A percentile compares a stretch with the other conserved stretches of the same genome.
phyloP scores from a whole-genome alignment of 2,888 invertebrate species.

The Myopa testacea region DNA sequence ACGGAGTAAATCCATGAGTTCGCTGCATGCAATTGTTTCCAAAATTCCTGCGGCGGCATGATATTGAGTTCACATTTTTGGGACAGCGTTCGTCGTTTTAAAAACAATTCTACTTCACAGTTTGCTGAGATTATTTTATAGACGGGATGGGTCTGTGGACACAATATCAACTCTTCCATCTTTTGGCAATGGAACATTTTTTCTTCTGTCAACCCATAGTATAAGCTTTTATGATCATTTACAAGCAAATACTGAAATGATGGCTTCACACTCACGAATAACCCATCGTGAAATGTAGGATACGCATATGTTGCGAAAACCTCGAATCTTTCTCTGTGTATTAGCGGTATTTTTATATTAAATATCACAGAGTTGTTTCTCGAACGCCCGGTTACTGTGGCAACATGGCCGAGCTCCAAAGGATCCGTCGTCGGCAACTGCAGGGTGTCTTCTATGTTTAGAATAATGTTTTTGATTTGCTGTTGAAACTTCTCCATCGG shows the following conservation, averaged over 20 bases:
- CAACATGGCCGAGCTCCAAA: background rate
- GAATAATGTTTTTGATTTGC: too few species aligned
- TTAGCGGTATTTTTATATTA: slow-evolving; percentile 17
- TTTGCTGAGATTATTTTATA: background rate
- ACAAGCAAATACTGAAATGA: too few species aligned
- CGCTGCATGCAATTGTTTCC: background rate
- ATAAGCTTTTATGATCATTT: too few species aligned
- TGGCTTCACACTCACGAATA: too few species aligned
- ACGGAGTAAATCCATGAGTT: background rate
- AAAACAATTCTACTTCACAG: background rate
- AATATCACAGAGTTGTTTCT: background rate
- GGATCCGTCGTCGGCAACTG: background rate
- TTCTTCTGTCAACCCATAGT: background rate
- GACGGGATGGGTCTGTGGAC: background rate
- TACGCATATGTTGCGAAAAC: background rate
- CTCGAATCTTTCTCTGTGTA: background rate
- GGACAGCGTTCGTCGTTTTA: background rate
- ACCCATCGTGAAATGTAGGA: too few species aligned
- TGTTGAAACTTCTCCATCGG: too few species aligned
- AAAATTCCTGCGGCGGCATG: background rate
- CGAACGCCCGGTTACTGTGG: background rate
- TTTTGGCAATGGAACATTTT: background rate
- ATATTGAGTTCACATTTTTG: background rate
- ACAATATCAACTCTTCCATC: background rate
- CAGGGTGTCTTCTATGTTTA: background rate